Evolutionary conservation across 1,140 invertebrate species (phyloP), one percentile per base, ranked within the genome.

Genomic region (Orussus abietinus): DNA sequence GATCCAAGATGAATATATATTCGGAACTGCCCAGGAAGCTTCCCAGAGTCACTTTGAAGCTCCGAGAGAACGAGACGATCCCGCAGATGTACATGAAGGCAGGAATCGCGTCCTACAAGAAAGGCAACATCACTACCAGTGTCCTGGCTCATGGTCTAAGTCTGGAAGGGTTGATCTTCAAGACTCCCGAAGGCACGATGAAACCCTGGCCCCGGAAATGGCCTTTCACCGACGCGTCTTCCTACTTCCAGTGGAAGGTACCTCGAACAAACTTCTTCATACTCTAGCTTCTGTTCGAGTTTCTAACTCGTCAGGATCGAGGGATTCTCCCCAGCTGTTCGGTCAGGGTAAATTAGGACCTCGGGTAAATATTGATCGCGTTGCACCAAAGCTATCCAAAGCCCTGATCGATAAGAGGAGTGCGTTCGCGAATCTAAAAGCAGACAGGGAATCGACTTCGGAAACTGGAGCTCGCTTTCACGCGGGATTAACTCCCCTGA

Each of bases 191-290:
- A 15, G 59, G 59, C 5, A 71, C 64, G 28, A 67, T 63, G 38
- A 65, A 59, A 39, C 56, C 61, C 13, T 67, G 61, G 63, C 33
- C 44, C 26, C 55, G 46, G 47, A 63, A 55, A 59, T 82, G 80
- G 80, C 76, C 80, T 25, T 82, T 80, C 53, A 72, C 77, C 28
- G 78, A 81, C 60, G 72, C 77, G n/a, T 78, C 79, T 3, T 77
- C 79, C 19, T 78, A 79, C 53, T 77, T 80, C 51, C 79, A 79
- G 59, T 82, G 79, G 80, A 76, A 77, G 62, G 80, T 82, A 57
- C 77, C 76, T 57, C 17, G 29, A 39, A 5, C n/a, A n/a, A n/a
- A n/a, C n/a, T n/a, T n/a, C 18, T 9, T 32, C 2, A 26, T 13
- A 38, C 21, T n/a, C n/a, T n/a, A n/a, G n/a, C n/a, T n/a, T n/a